Base-by-base conservation (phyloP, 1,140 invertebrate genomes). In the Drosophila sechellia region DNA sequence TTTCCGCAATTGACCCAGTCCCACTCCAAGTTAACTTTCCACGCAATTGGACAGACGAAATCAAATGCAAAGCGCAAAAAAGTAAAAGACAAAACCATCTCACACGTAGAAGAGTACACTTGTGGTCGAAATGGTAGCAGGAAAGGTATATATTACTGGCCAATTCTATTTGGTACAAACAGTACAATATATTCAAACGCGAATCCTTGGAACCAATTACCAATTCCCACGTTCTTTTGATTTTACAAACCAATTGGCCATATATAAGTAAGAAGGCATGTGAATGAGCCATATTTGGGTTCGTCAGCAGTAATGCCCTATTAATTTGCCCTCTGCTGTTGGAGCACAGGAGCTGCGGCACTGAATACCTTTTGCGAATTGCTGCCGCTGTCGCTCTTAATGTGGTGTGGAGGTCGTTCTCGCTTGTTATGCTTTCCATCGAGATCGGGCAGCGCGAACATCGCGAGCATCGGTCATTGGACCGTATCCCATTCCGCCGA, bases 351-450 rank as follows among this genome's bases (percentile, higher is more conserved):
- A 22, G 22, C 35, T 2, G 46, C 64, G 64, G 49, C 64, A 68
- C 64, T 68, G 64, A 65, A 65, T 81, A 87, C 69, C 83, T 81
- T 71, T 87, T 71, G 74, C 81, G 61, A 81, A 87, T 85, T 85
- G 69, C 31, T 54, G 65, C 46, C 66, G 45, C 50, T 64, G 63
- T 70, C 39, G 48, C 49, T 79, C 59, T 80, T 86, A 61, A 78
- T 85, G 66, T 63, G 59, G 71, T 81, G 84, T 83, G 75, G 83
- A 86, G 83, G 83, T 86, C 83, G 83, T 83, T 87, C 84, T 83
- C 75, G 83, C 66, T 79, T 77, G 75, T 77, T 86, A 83, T 87
- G 83, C 79, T 79, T 69, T 65, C 77, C 81, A 87, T 79, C 68
- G 65, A 49, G 65, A 71, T 56, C 50, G 43, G 65, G 35, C 61